phyloP scores from a whole-genome alignment of 2,113 vertebrate species.

The Lasiurus cinereus region DNA sequence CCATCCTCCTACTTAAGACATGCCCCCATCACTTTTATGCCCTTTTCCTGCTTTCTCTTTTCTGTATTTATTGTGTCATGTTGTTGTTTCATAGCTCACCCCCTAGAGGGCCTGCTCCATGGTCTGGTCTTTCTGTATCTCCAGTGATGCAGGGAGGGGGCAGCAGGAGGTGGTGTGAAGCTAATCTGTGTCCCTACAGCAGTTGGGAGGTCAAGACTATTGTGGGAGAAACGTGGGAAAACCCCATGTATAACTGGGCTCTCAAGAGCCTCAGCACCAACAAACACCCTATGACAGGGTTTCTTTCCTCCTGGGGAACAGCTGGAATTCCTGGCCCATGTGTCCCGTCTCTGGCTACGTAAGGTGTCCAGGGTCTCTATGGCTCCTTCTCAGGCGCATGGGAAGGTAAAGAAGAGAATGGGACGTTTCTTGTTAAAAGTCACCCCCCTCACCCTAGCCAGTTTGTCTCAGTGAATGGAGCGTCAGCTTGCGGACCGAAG shows the following conservation, averaged over 20 bases:
- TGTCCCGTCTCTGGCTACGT: neutral
- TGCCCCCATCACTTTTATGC: neutral
- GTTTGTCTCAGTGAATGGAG: too few species aligned
- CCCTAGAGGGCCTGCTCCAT: neutral
- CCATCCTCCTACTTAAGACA: neutral
- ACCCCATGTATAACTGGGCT: neutral
- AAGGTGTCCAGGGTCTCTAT: neutral
- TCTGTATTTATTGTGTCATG: too few species aligned
- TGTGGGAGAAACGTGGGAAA: neutral
- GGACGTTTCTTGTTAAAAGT: neutral
- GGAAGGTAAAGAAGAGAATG: neutral
- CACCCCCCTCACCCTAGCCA: neutral
- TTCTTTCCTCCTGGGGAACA: neutral
- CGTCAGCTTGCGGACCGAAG: too few species aligned
- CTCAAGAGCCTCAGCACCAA: neutral
- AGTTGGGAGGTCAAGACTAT: neutral
- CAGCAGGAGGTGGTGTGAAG: neutral
- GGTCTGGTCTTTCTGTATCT: neutral
- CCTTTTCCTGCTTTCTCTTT: neutral
- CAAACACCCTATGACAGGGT: neutral
- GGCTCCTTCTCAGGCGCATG: neutral
- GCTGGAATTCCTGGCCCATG: neutral
- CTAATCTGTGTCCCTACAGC: neutral
- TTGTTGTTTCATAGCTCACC: neutral
- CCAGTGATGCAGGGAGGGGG: too few species aligned